Base-by-base conservation (phyloP, 2,888 invertebrate species). In the Augochlorella aurata region DNA sequence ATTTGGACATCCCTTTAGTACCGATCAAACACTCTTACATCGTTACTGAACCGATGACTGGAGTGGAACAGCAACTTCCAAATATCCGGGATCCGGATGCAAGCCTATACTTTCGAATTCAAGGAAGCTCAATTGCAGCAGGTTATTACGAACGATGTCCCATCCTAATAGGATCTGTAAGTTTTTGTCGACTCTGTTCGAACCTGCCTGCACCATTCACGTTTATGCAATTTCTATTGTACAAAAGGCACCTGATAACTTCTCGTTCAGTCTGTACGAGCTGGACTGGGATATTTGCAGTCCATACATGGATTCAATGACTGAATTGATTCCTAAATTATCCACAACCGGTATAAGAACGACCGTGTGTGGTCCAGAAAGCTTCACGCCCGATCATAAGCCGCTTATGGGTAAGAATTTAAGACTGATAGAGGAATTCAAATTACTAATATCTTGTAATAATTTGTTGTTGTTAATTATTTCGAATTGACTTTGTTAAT, bases 121-220 rank as follows among this genome's bases (percentile, higher is more conserved):
- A 97, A 90, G 98, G 98, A 1, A 97, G 97, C 89, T 95, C 97
- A 0, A 95, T 98, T 68, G 95, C 96, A 83, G 95, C 98, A 89
- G 98, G 98, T 16, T 98, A 98, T 0, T 98, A 98, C 91, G 98
- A 98, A 93, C 93, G 94, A 0, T 97, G 98, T 93, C 98, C 98
- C 0, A 96, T 96, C 83, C 95, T 98, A 89, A 93, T 98, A 72
- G 96, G 97, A 90, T 95, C 96, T 92, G 97, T 96, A 92, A 89
- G 90, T 90, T 29, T 10, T n/a, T 8, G 1, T 49, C 29, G 3
- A 38, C 12, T 65, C 12, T 65, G n/a, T 29, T 71, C 24, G 54
- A 61, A 58, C 3, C 58, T 24, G 58, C 24, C 24, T 16, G 1
- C 54, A 50, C 8, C 7, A 18, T 52, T 52, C 16, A 16, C 10